phyloP scores from a whole-genome alignment of 2,113 vertebrate genomes.

The Neogale vison region DNA sequence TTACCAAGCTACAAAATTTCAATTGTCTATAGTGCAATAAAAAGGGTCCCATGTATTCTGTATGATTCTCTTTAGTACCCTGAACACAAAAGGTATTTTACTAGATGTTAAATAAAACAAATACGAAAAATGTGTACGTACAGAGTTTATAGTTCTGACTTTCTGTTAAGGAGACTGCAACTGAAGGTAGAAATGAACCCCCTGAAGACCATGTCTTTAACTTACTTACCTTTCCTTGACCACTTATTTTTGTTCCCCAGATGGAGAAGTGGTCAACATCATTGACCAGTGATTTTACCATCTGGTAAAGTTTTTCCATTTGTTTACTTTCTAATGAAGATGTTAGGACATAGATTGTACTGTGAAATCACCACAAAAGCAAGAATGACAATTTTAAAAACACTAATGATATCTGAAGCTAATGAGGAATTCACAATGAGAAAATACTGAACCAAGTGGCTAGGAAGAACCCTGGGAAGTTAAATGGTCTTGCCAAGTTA shows the following conservation, averaged over 20 bases:
- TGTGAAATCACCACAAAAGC: conserved; percentile 47
- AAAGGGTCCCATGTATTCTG: neutral
- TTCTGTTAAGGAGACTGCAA: neutral
- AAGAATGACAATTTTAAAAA: conserved; percentile 49
- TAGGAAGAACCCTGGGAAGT: conserved; percentile 60
- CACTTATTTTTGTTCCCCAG: neutral
- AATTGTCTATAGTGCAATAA: neutral
- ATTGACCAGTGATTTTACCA: neutral
- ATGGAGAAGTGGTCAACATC: conserved; percentile 39
- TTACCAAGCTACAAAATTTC: conserved; percentile 38
- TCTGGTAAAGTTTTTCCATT: neutral
- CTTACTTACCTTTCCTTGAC: neutral
- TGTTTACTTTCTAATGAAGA: conserved; percentile 51
- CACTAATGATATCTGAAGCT: conserved; percentile 53
- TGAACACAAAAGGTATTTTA: conserved; percentile 20
- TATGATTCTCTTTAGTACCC: neutral
- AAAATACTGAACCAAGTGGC: conserved; percentile 12
- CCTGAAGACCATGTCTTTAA: neutral
- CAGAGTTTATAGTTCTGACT: neutral
- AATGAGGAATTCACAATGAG: conserved; percentile 60
- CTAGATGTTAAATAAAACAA: conserved; percentile 40
- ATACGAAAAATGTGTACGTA: conserved; percentile 2
- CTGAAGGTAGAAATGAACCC: neutral
- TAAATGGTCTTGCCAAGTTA: conserved; percentile 57
- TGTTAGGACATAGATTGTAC: conserved; percentile 29